Conservation (phyloP, 2,113 vertebrate genomes). For the Phocoena sinus region DNA sequence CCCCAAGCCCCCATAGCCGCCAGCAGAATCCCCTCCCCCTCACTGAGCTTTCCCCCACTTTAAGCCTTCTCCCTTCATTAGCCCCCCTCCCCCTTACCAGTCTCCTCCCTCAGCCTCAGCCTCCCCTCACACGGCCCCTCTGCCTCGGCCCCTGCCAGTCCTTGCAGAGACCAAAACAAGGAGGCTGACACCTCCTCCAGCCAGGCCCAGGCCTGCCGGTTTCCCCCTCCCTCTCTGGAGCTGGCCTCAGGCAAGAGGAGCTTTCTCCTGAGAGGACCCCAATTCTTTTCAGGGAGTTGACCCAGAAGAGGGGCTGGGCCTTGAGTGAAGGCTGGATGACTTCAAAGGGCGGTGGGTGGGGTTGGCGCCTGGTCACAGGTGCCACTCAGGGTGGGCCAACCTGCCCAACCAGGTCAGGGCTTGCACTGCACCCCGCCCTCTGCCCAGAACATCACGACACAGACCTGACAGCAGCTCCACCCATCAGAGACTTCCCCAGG, state of each 20-base stretch:
- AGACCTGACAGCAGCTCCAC: conserved; percentile 64
- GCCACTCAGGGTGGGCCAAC: conserved; percentile 74
- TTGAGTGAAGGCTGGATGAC: conserved; percentile 46
- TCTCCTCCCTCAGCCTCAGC: background rate
- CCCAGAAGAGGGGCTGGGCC: conserved; percentile 52
- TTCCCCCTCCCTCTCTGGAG: background rate
- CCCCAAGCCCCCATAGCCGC: too few species aligned
- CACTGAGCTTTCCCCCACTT: background rate
- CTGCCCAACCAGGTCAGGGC: conserved; percentile 76
- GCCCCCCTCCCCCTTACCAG: background rate
- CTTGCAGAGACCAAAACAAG: background rate
- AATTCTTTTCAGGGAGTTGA: conserved; percentile 43
- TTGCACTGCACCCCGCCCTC: conserved; percentile 64
- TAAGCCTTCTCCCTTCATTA: background rate
- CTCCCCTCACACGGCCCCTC: background rate
- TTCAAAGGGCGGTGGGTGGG: conserved; percentile 74
- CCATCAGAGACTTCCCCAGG: conserved; percentile 57
- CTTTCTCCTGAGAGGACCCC: conserved; percentile 53
- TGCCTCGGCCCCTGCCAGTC: background rate
- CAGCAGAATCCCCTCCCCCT: background rate
- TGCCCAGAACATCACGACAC: conserved; percentile 58
- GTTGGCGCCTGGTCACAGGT: conserved; percentile 73
- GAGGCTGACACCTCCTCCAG: background rate
- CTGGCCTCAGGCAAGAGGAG: background rate
- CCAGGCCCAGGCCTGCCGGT: conserved; percentile 9